Base-by-base conservation (phyloP, 2,888 invertebrate species). In the Caenorhabditis drosophilae region DNA sequence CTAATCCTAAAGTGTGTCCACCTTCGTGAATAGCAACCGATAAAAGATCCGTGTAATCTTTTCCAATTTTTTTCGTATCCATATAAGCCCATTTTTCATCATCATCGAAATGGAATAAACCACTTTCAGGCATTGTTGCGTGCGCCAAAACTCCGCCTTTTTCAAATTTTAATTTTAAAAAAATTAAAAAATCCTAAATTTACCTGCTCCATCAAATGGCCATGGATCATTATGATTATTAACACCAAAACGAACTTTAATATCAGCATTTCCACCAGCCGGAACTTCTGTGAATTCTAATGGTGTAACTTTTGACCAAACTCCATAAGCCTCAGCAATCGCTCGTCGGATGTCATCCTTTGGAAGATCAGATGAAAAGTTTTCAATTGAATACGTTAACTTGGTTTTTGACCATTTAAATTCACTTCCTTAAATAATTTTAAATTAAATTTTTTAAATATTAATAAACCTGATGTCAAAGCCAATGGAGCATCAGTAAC, bases 11-110 rank as follows among this genome's bases (percentile, higher is more conserved):
- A 0, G 76, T 73, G 45, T 76, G 76, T 4, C 81, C 81, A 20
- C 71, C 77, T 55, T 82, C 82, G 64, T 82, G 82, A 38, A 82
- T 77, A 3, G 82, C 81, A 15, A 82, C 82, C 3, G 79, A 74
- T 35, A 74, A 59, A 9, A 82, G 49, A 52, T 82, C 82, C 11
- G 80, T 81, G 38, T 69, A 67, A 20, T 71, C 51, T 15, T 70
- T 76, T 18, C 56, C 71, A 44, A 81, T 81, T 46, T 81, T 81
- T 25, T 46, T 47, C 18, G 78, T 72, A 46, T 81, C 77, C 64
- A 74, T 76, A 49, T 75, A 81, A 16, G 71, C 75, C 82, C 82
- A 82, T 40, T 80, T 78, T 52, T 82, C 82, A 47, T 75, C 80
- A 47, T 82, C 82, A 45, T 82, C 82, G 50, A 82, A 82, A 66